Base-by-base conservation (phyloP, 2,113 vertebrate genomes). In the Cheirogaleus medius region DNA sequence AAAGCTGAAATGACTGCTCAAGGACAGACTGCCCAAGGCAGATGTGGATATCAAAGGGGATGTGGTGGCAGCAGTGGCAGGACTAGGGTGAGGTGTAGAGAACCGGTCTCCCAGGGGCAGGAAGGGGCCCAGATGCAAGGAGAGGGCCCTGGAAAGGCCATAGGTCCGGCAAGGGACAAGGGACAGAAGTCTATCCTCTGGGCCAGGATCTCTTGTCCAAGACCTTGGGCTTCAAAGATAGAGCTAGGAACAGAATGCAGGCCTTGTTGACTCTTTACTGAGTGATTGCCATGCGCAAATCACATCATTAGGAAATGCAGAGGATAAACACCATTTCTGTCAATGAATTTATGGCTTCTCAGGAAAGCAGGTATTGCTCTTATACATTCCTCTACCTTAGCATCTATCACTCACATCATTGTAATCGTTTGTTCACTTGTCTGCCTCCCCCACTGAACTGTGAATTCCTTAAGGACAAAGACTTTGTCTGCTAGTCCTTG, bases 1-100 rank as follows among this genome's bases (percentile, higher is more conserved):
- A 95, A 88, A 88, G 17, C 23, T 71, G 69, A 90, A 74, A 52
- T 52, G 20, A 63, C 66, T 56, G 47, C 18, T 23, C 37, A 58
- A 58, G 42, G 56, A 47, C 39, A 63, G 9, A 74, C 11, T 60
- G 58, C 60, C 60, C 60, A 63, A 63, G 60, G 60, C 98, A 2
- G 99, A 99, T 95, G 99, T 99, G 97, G 99, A 99, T 54, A 98
- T 99, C 27, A 99, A 99, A 85, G 99, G 99, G 74, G 99, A 99
- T 32, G 95, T 98, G 68, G 98, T 94, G 0, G 60, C 98, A 3
- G 56, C 98, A 98, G 98, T 94, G 0, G 60, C 98, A 3, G 56
- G 98, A 98, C 96, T 98, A 1, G 98, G 98, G 99, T 98, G 95
- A 98, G 97, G 83, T 64, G 2, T 37, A 13, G 49, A 5, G 23